Evolutionary conservation across 92 coral and sea anemone species (phyloP).

Genomic region (Porites evermanni): DNA sequence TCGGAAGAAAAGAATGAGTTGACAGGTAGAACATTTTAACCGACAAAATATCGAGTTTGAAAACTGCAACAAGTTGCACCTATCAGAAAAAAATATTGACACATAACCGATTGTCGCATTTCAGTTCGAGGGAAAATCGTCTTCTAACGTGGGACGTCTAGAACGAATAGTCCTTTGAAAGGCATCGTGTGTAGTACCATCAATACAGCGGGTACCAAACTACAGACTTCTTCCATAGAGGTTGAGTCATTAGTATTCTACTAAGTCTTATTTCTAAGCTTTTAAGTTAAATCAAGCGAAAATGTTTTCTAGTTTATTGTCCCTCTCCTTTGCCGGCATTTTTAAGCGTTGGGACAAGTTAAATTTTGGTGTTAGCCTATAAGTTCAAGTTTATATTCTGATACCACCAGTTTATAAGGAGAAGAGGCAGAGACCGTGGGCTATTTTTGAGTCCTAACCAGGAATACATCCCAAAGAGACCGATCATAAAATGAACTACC

Average conservation of each 20-base stretch:
- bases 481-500: neutral
- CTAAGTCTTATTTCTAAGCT: neutral
- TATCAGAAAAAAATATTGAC: neutral
- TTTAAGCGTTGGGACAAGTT: too few relatives aligned
- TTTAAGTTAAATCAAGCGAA: neutral
- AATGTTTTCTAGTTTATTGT: too few relatives aligned
- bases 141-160: neutral
- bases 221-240: neutral
- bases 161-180: too few relatives aligned
- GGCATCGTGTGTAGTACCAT: too few relatives aligned
- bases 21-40: conserved; percentile 11
- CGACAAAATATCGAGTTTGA: neutral
- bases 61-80: neutral
- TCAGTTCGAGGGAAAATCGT: conserved; percentile 9
- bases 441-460: too few relatives aligned
- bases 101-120: neutral
- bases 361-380: too few relatives aligned
- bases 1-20: conserved; percentile 1
- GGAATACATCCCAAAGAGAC: neutral
- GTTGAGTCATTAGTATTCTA: neutral
- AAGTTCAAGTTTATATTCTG: too few relatives aligned
- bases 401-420: too few relatives aligned
- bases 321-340: too few relatives aligned
- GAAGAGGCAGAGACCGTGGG: too few relatives aligned
- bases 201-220: neutral